A percentile compares a stretch with the other conserved stretches of the same genome.
Evolutionary conservation across 2,888 invertebrate species (phyloP).

Genomic region (Augiades crinisus): DNA sequence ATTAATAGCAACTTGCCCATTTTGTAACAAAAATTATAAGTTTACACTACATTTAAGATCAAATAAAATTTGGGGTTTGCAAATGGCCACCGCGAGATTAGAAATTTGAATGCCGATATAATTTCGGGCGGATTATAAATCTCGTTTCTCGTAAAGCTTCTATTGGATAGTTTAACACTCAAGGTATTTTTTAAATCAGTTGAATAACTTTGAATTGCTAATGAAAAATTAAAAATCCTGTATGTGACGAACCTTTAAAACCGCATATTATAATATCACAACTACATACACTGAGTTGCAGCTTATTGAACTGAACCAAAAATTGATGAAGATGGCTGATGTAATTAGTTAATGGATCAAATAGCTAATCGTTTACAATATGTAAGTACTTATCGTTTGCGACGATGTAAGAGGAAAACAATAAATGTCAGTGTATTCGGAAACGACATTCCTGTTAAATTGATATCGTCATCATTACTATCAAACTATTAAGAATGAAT

Average conservation of each 20-base stretch:
- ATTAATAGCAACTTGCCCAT: constrained; percentile 7
- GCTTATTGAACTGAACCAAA: no score
- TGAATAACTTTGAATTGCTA: not conserved
- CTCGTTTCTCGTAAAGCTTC: not conserved
- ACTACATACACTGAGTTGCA: no score
- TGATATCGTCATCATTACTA: no score
- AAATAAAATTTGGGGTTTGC: not conserved
- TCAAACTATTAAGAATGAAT: no score
- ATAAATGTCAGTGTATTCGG: no score
- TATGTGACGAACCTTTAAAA: not conserved
- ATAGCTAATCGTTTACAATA: no score
- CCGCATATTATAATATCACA: not conserved
- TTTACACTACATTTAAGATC: not conserved
- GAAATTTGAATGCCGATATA: not conserved
- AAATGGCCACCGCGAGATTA: not conserved
- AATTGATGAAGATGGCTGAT: no score
- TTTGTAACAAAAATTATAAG: not conserved
- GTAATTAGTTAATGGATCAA: no score
- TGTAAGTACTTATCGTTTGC: no score
- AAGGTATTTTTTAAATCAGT: not conserved
- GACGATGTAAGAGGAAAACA: no score
- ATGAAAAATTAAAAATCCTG: not conserved
- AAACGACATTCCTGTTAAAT: no score
- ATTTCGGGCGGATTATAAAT: not conserved
- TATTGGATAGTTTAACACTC: not conserved